Percentiles rank a stretch among this genome's conserved stretches.
phyloP scores from a whole-genome alignment of 1,140 invertebrate species.

The Maniola jurtina region DNA sequence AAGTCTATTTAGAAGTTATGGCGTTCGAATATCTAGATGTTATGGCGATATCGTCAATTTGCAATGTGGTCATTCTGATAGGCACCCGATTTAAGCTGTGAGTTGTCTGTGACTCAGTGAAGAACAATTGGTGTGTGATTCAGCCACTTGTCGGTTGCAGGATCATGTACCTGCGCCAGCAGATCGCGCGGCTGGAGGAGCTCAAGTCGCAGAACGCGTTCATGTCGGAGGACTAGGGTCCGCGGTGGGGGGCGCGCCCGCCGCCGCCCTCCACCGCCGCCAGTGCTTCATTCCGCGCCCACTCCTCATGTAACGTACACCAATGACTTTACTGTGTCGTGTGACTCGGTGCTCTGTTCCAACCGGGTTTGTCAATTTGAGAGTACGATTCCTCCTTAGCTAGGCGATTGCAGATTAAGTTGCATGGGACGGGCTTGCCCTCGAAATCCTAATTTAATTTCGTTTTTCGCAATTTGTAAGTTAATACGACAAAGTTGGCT shows the following conservation, averaged over 20 bases:
- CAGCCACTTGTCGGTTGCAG: constrained; percentile 70
- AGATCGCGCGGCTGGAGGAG: constrained; percentile 93
- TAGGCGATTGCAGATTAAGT: constrained; percentile 24
- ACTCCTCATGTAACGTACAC: constrained; percentile 49
- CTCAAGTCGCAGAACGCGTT: constrained; percentile 95
- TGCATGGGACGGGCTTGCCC: too few species aligned
- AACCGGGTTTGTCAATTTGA: constrained; percentile 31
- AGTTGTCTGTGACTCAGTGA: too few species aligned
- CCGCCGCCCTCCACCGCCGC: constrained; percentile 24
- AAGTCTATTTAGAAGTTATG: too few species aligned
- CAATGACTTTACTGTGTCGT: constrained; percentile 50
- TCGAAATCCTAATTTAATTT: too few species aligned
- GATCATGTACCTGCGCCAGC: constrained; percentile 94
- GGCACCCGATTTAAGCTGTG: too few species aligned
- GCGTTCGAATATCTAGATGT: too few species aligned
- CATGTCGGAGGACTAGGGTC: constrained; percentile 86
- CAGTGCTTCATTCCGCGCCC: constrained; percentile 55
- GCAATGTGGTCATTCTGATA: too few species aligned
- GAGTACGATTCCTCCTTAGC: constrained; percentile 22
- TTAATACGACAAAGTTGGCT: too few species aligned
- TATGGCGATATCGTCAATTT: too few species aligned
- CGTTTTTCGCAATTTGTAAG: too few species aligned
- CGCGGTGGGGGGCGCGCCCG: constrained; percentile 48
- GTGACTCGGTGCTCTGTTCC: constrained; percentile 58
- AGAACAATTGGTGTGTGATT: too few species aligned